Conservation (phyloP, 2,888 invertebrate species). For the Alentia gelatinosa region DNA sequence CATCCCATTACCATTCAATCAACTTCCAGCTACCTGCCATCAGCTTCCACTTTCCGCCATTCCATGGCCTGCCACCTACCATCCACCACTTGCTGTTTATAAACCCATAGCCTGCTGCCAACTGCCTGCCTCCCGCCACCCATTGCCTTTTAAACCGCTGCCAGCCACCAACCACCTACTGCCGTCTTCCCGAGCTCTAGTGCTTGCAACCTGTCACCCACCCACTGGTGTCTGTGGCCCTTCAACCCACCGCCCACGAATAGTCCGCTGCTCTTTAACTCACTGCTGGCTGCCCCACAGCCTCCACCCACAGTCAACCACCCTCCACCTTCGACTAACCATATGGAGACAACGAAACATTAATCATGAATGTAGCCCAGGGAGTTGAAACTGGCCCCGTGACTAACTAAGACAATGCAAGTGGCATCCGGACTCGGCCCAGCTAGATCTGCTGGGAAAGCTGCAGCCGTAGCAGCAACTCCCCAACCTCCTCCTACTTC, state of each 20-base stretch:
- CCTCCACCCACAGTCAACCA: no score
- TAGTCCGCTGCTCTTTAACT: neutral
- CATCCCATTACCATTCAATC: no score
- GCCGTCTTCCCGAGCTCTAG: no score
- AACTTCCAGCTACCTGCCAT: no score
- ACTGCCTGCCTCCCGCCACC: no score
- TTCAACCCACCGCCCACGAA: neutral
- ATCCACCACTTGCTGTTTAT: neutral
- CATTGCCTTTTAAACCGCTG: no score
- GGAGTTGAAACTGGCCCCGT: neutral
- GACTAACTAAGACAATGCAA: constrained; percentile 27
- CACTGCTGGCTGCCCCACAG: no score
- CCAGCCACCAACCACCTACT: neutral
- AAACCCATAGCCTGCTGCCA: no score
- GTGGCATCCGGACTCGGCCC: neutral
- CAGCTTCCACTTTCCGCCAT: neutral
- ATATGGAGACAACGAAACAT: neutral
- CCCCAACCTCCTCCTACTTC: neutral
- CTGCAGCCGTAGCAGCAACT: neutral
- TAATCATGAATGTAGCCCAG: constrained; percentile 4
- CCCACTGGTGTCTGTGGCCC: neutral
- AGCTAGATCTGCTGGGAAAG: neutral
- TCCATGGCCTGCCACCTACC: neutral
- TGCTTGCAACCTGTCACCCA: no score
- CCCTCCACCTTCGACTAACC: no score